Conservation (phyloP, 2,113 vertebrate species). For the Enhydra lutris region DNA sequence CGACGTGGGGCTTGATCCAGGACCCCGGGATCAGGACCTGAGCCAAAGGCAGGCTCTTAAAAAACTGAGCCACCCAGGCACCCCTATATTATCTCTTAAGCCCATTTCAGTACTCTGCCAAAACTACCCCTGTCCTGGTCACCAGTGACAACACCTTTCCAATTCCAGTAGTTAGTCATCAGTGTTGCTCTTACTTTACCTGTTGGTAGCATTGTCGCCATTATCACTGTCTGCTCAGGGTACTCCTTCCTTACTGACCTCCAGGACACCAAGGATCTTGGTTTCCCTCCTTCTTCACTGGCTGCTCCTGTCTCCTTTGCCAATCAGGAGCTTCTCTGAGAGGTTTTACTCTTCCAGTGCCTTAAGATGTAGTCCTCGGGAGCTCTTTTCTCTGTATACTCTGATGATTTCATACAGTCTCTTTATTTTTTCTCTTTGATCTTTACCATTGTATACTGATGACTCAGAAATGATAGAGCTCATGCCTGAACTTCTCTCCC, state of each 20-base stretch:
- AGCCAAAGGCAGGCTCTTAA: neutral
- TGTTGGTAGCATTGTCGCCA: neutral
- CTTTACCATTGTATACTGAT: neutral
- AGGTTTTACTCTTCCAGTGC: neutral
- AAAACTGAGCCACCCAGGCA: neutral
- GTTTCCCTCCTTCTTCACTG: neutral
- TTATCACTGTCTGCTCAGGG: neutral
- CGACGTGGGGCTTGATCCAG: neutral
- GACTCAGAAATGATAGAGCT: neutral
- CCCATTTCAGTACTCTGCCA: neutral
- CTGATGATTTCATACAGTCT: neutral
- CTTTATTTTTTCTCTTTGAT: neutral
- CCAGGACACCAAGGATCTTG: neutral
- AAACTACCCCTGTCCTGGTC: neutral
- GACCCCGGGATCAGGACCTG: neutral
- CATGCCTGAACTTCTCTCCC: neutral
- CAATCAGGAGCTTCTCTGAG: neutral
- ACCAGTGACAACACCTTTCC: neutral
- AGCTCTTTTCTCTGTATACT: neutral
- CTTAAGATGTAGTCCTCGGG: neutral
- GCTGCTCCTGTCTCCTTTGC: neutral
- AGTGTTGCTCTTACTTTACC: neutral
- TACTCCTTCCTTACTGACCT: neutral
- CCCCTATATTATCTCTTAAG: neutral
- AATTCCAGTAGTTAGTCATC: neutral